These are phyloP conservation scores for Ditula angustiorana DNA, from an alignment of 2,888 invertebrate genomes.

Conservation along the genomic window DNA sequence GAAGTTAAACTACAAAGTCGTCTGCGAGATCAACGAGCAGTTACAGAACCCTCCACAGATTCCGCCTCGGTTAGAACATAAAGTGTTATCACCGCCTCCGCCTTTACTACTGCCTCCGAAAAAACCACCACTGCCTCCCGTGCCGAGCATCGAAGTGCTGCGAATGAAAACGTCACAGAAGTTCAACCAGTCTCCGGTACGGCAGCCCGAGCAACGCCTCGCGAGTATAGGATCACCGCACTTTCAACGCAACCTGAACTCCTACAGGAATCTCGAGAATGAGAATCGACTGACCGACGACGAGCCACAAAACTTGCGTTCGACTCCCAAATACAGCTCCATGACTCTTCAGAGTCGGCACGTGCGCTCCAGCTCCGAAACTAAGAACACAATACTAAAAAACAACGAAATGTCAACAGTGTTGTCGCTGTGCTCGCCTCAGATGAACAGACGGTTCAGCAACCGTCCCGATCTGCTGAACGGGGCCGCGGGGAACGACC, in stretches of 20 bases:
- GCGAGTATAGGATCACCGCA: conserved; percentile 88
- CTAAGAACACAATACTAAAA: conserved; percentile 78
- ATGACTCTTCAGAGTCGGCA: conserved; percentile 77
- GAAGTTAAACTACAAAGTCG: conserved; percentile 75
- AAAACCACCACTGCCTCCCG: conserved; percentile 90
- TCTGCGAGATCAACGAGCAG: conserved; percentile 78
- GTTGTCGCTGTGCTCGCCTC: conserved; percentile 83
- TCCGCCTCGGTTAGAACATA: conserved; percentile 79
- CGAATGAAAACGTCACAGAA: conserved; percentile 83
- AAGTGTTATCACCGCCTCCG: conserved; percentile 76
- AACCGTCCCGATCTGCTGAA: conserved; percentile 76
- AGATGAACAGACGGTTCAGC: conserved; percentile 81
- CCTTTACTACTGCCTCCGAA: conserved; percentile 87
- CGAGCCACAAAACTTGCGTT: conserved; percentile 60
- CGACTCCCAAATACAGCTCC: conserved; percentile 71
- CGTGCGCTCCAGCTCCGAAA: conserved; percentile 78
- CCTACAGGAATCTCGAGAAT: conserved; percentile 85
- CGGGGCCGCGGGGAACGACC: conserved; percentile 72
- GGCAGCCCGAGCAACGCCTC: conserved; percentile 80
- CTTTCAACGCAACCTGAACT: conserved; percentile 85
- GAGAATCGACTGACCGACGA: conserved; percentile 73
- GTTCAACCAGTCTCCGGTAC: conserved; percentile 64
- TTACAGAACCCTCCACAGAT: conserved; percentile 79
- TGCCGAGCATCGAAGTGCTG: conserved; percentile 87
- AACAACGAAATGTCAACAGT: conserved; percentile 77